Conservation (phyloP, 2,797 vertebrate genomes). For the Sebastes elongatus region DNA sequence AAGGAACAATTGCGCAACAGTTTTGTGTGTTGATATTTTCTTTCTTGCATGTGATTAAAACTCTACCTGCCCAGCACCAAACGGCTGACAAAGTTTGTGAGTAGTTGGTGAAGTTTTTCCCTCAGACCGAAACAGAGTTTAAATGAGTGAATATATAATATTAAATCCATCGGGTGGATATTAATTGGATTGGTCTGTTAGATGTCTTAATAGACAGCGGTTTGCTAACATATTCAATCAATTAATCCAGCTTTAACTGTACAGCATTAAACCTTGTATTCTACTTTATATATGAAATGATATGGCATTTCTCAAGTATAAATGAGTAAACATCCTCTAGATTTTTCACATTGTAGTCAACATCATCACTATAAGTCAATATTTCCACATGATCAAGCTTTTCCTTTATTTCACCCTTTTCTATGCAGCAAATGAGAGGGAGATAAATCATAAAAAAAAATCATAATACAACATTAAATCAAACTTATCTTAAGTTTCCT, state of each 20-base stretch:
- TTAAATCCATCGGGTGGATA: too few relatives aligned
- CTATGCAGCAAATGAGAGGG: not conserved
- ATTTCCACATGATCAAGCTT: not conserved
- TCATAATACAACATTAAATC: too few relatives aligned
- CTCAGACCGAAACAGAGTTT: not conserved
- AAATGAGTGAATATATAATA: not conserved
- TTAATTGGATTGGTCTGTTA: too few relatives aligned
- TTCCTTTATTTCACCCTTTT: not conserved
- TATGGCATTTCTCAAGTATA: not conserved
- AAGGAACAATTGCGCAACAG: conserved; percentile 1
- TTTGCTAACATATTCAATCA: too few relatives aligned
- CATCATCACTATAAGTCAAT: not conserved
- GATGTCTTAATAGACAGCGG: not conserved
- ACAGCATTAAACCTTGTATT: not conserved
- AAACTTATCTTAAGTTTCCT: too few relatives aligned
- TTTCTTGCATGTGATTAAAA: not conserved
- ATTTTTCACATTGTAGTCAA: not conserved
- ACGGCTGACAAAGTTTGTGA: not conserved
- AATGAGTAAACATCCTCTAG: not conserved
- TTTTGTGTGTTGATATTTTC: conserved; percentile 6
- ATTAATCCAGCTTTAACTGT: not conserved
- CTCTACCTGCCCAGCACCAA: not conserved
- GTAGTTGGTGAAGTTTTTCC: not conserved
- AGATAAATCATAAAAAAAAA: not conserved
- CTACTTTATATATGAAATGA: not conserved